Evolutionary conservation across 1,140 invertebrate species (phyloP), one percentile per base, ranked within the genome.

Genomic region (Alviniconcha marisindica): DNA sequence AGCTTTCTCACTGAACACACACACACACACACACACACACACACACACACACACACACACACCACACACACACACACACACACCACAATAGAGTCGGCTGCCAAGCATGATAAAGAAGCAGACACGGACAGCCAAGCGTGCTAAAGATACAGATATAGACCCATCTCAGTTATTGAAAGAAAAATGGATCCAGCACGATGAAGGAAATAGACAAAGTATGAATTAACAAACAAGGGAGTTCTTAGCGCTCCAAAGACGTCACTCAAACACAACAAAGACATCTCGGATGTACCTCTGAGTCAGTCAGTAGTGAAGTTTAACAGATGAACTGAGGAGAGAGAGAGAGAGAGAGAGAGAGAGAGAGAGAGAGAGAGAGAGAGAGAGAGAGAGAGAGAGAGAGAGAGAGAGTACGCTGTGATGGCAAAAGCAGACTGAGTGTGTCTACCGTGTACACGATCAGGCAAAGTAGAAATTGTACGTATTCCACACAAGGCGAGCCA

Each of bases 351-450:
- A 7, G 33, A 36, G 66, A 10, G 28, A 71, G 15, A 71, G 66
- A 71, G 66, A 36, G 66, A 33, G 66, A 40, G 31, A 15, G 66
- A 71, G 66, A 71, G 66, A 36, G 66, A 71, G 66, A 36, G 74
- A 31, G 74, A 77, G 42, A n/a, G 74, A 54, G n/a, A 56, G 48
- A 56, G 77, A 56, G 42, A 54, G 77, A 78, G 77, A 78, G 77
- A n/a, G 77, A 56, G 48, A 78, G 77, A 48, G 77, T 56, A 24
- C 54, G 77, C 54, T 44, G 28, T 24, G 33, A 48, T 56, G 77
- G 56, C 48, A 78, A 24, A 78, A 24, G 56, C 18, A 78, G 48
- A 51, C 18, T 56, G 48, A 56, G 48, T 56, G 48, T 56, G 48
- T 56, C 18, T 56, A 7, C n/a, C 18, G 56, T 10, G 56, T 10